These are phyloP conservation scores for Cyprinodon brontotheroides DNA, from an alignment of 2,113 vertebrate species.

Conservation along the genomic window DNA sequence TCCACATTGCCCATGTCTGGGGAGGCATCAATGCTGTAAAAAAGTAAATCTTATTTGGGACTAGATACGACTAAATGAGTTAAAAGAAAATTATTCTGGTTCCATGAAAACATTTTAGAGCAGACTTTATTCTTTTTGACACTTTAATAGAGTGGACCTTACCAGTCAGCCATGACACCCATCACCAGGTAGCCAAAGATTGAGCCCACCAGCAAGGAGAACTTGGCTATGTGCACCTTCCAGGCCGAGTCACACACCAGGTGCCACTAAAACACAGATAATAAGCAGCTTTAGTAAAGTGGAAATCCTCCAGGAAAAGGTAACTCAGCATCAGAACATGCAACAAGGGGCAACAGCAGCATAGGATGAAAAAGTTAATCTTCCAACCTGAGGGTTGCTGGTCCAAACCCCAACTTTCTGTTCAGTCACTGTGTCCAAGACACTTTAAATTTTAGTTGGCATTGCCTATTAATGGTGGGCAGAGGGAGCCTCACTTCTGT, in stretches of 20 bases:
- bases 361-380: no score
- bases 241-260: constrained; percentile 96
- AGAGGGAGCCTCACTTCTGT: no score
- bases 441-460: no score
- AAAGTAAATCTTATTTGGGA: neutral
- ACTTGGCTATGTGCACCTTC: constrained; percentile 98
- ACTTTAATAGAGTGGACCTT: constrained; percentile 56
- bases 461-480: no score
- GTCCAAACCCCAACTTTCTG: no score
- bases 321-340: constrained; percentile 20
- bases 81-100: neutral
- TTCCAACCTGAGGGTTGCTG: no score
- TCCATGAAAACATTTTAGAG: neutral
- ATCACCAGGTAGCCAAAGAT: constrained; percentile 97
- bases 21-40: neutral
- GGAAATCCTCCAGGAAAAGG: constrained; percentile 15
- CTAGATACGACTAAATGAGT: neutral
- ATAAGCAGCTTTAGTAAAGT: constrained; percentile 16
- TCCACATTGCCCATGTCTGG: no score
- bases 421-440: no score
- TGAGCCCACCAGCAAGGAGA: constrained; percentile 95
- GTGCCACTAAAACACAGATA: constrained; percentile 85
- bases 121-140: neutral
- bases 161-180: constrained; percentile 98
- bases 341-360: neutral